Evolutionary conservation across 2,797 vertebrate genomes (phyloP), one percentile per base, ranked within the genome.

Genomic region (Sardinella longiceps): DNA sequence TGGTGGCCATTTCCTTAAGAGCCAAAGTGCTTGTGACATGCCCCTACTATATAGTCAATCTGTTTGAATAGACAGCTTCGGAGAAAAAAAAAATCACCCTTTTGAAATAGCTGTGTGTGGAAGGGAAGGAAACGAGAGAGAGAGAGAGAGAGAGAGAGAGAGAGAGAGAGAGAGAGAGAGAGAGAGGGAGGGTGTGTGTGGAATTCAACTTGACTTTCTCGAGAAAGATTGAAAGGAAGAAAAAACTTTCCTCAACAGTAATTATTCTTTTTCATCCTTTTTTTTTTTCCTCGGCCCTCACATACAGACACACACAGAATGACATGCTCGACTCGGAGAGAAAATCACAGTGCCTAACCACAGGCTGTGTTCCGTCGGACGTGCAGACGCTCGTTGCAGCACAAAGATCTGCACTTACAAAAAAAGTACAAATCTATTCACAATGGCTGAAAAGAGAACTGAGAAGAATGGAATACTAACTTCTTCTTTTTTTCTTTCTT

Each of bases 341-440:
- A 77, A 77, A 77, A 77, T 77, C 70, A 77, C 70, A 77, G 70
- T 33, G 37, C 70, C 37, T 39, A 77, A 43, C 33, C 37, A 77
- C 33, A 77, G 70, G 37, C 70, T 77, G 70, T 77, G 33, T 43
- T 77, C 70, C 43, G 70, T 23, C 11, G 37, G 43, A 77, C 37
- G 10, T 7, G 37, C 70, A 43, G 70, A 43, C 37, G 70, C 6
- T 43, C 70, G 43, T 77, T 77, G 70, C 23, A 37, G 33, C 7
- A 15, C 4, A 37, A 20, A 10, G 70, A 60, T 60, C 70, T 43
- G 33, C 70, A 39, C 15, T 77, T 77, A 77, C 70, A 2, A 2
- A 77, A 77, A 77, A 37, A 77, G 37, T 77, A 77, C 70, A 77
- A 77, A 77, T 77, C 70, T 77, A 39, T 77, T 77, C 70, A 77